Conservation (phyloP, 2,797 vertebrate species). For the Lacerta bilineata region DNA sequence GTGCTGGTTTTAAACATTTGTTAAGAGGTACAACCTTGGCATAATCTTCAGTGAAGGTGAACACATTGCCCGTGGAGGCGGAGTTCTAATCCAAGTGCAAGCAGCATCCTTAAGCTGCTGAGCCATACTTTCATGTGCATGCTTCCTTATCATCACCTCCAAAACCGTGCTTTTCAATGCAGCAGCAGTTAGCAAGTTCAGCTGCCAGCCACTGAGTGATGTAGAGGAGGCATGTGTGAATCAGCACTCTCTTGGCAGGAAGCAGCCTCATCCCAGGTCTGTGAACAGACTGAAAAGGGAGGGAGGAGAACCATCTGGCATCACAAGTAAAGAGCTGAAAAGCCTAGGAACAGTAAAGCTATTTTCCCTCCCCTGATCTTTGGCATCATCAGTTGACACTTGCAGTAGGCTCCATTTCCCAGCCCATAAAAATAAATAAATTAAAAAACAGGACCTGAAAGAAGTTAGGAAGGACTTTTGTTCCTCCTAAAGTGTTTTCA, state of each 20-base stretch:
- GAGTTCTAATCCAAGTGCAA: not conserved
- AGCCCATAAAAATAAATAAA: not conserved
- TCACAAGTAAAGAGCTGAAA: not conserved
- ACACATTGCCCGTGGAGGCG: no score
- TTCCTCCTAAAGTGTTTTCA: conserved; percentile 32
- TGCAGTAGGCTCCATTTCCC: not conserved
- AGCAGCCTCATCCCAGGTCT: not conserved
- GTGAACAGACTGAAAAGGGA: not conserved
- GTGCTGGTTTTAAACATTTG: not conserved
- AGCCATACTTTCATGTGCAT: not conserved
- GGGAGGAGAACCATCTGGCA: conserved; percentile 27
- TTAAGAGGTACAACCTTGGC: not conserved
- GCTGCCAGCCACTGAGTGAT: not conserved
- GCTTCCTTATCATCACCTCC: not conserved
- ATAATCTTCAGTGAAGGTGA: not conserved
- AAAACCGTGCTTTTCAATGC: not conserved
- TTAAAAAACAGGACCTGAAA: not conserved
- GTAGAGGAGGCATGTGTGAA: conserved; percentile 3
- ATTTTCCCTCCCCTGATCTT: not conserved
- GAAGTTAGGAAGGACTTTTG: not conserved
- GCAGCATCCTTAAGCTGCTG: not conserved
- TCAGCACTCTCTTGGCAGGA: not conserved
- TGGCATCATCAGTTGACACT: not conserved
- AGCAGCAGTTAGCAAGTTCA: conserved; percentile 2
- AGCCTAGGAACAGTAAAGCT: not conserved